A percentile compares a stretch with the other conserved stretches of the same genome.
Evolutionary conservation across 2,113 vertebrate genomes (phyloP).

Genomic region (Probosciger aterrimus): DNA sequence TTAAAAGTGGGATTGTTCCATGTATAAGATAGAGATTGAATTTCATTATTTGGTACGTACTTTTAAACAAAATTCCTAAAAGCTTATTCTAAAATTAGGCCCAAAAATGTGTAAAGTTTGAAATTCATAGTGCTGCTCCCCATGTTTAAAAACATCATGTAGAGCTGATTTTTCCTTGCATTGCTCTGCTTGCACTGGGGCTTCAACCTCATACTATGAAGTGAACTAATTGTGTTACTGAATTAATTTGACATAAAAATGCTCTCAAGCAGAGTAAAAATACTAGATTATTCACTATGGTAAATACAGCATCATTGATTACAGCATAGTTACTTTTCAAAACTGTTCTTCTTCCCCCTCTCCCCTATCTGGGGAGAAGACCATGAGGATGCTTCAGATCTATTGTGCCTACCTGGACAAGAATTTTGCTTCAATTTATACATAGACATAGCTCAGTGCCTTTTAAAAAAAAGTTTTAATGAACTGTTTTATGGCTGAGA

Average conservation of each 20-base stretch:
- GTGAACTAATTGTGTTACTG: neutral
- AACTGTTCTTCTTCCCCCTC: neutral
- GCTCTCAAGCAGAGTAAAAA: neutral
- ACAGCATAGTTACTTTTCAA: neutral
- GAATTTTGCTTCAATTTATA: neutral
- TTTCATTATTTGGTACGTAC: neutral
- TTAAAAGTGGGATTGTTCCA: neutral
- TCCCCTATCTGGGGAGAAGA: neutral
- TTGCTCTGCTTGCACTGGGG: neutral
- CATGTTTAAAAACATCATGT: rapidly evolving
- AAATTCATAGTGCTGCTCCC: neutral
- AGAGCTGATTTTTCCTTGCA: neutral
- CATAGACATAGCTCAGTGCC: neutral
- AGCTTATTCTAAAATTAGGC: neutral
- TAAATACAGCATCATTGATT: neutral
- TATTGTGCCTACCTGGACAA: neutral
- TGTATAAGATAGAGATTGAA: neutral
- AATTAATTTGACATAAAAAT: neutral
- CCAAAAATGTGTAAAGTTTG: neutral
- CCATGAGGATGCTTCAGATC: neutral
- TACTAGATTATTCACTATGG: neutral
- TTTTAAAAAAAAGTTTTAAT: neutral
- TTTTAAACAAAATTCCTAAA: neutral
- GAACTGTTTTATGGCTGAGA: neutral
- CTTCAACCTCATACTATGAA: rapidly evolving